Base-by-base conservation (phyloP, 2,113 vertebrate genomes). In the Madoqua kirkii region DNA sequence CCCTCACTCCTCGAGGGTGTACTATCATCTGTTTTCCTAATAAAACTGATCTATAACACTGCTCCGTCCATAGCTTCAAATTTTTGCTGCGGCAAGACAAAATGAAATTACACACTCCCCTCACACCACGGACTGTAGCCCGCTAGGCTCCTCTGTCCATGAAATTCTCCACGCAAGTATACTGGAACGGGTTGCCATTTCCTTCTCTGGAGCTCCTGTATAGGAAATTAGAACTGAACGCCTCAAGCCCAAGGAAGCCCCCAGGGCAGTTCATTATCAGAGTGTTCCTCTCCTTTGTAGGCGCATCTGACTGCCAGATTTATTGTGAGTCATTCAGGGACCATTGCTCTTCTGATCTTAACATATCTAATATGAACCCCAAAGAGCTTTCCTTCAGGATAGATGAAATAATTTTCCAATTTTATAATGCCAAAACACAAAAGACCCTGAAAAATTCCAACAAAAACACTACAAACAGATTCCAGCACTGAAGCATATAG, bases 151-250 rank as follows among this genome's bases (percentile, higher is more conserved):
- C 33, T 67, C 17, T 36, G 64, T n/a, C 64, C 64, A 36, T 10
- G 17, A 67, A 67, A 67, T 67, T 67, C 33, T 67, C 64, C 64
- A 67, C 0, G 8, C 64, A 67, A 67, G 33, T 21, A 19, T 36
- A 10, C 17, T 36, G 33, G 64, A 67, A 17, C 2, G 17, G 7
- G 64, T 19, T 36, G 33, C 33, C 64, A 21, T 67, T 67, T n/a
- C 64, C 64, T 67, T 67, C 64, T 67, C 64, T 0, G 0, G 33
- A n/a, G 33, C 64, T n/a, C 64, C 33, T 19, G 17, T 10, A 36
- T 36, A 21, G 16, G 64, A 67, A n/a, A 67, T 67, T 67, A 67
- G 33, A 67, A 67, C 2, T 10, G 16, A n/a, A 67, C 5, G 64
- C 64, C 64, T n/a, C 64, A 36, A 67, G 64, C 10, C 33, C 64